Evolutionary conservation across 2,113 vertebrate species (phyloP), one percentile per base, ranked within the genome.

Genomic region (Todiramphus saurophagus): DNA sequence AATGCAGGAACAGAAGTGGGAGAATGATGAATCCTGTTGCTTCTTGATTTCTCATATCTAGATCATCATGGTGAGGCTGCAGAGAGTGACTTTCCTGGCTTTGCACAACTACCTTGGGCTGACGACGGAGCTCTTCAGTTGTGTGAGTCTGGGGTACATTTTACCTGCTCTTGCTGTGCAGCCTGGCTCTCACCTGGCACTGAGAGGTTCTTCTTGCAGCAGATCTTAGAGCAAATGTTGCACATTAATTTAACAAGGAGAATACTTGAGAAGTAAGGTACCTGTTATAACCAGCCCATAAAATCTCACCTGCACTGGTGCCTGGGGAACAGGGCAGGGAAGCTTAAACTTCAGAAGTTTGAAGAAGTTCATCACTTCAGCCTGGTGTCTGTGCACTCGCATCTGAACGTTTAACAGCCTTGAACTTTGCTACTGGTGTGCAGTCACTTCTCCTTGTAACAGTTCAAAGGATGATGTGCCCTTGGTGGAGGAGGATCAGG

Each of bases 1-100:
- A 78, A 25, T 74, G 72, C 68, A 72, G 62, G 64, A 46, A 30
- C 0, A 1, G 41, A 68, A 39, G 80, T 89, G 84, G 55, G 69
- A 73, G 50, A 91, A 39, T 5, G 7, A 35, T 12, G 1, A 72
- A 51, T 28, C 39, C 24, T 56, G 0, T 21, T 59, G 66, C 31
- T 74, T 16, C 39, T 62, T 51, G 18, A 3, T 80, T 83, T 41
- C 62, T 41, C 33, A 1, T 59, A 68, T 56, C 70, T 83, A 99
- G 99, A 99, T 99, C 88, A 99, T 99, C 97, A 99, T 99, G 99
- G 99, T 99, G 50, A 98, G 99, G 80, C 98, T 99, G 44, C 99
- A 99, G 97, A 98, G 99, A 91, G 99, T 99, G 86, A 99, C 99
- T 0, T 99, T 99, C 88, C 97, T 99, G 5, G 99, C 99, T 37